A percentile compares a stretch with the other conserved stretches of the same genome.
Conservation (phyloP, 2,113 vertebrate species). For the Elephantulus edwardii region DNA sequence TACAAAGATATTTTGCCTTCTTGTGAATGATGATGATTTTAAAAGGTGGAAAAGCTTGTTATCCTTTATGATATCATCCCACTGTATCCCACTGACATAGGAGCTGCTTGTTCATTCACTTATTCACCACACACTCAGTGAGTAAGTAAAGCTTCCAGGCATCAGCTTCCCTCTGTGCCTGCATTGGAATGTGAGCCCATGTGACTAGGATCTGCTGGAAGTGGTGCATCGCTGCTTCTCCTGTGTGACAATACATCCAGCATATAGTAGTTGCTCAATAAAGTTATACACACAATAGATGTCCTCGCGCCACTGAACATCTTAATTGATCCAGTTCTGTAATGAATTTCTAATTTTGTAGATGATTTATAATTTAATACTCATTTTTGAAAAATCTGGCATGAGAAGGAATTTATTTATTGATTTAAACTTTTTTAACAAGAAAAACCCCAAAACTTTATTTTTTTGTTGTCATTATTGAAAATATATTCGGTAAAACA, state of each 20-base stretch:
- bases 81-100: background rate
- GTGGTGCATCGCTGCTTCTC: background rate
- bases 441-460: too few species aligned
- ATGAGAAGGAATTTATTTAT: too few species aligned
- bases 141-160: background rate
- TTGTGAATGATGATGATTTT: slow-evolving; percentile 6
- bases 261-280: background rate
- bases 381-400: background rate
- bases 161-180: background rate
- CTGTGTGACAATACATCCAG: background rate
- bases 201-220: background rate
- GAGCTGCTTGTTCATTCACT: background rate
- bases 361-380: background rate
- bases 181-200: background rate
- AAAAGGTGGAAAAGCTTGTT: background rate
- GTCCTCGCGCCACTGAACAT: background rate
- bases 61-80: slow-evolving; percentile 11
- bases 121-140: background rate
- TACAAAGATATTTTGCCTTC: too few species aligned
- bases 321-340: background rate
- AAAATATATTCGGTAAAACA: too few species aligned
- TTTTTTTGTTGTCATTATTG: too few species aligned
- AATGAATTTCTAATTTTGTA: slow-evolving; percentile 24
- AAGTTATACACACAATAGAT: background rate
- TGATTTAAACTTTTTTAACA: too few species aligned